Evolutionary conservation across 2,113 vertebrate species (phyloP).

Genomic region (Chaetorhynchus papuensis): DNA sequence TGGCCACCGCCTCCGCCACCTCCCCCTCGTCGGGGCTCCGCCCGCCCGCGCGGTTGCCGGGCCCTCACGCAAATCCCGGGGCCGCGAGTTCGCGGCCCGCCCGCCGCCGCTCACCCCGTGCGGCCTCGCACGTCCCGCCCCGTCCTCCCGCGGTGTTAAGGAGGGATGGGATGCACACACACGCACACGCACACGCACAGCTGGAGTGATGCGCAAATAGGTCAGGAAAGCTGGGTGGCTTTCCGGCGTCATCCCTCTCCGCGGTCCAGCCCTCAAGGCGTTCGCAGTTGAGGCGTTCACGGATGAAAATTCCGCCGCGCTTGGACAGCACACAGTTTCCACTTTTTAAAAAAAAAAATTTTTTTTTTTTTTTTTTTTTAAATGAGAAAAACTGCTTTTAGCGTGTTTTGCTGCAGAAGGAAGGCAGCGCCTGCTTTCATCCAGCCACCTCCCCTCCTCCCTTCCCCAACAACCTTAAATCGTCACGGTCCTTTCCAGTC

Average conservation of each 20-base stretch:
- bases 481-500: fast-evolving
- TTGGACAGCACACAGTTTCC: background rate
- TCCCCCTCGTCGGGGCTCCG: too few species aligned
- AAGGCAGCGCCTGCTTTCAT: background rate
- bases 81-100: background rate
- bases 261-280: too few species aligned
- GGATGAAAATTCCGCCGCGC: background rate
- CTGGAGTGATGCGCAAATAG: background rate
- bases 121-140: background rate
- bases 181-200: too few species aligned
- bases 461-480: background rate
- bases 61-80: background rate
- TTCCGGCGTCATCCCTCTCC: background rate
- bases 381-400: fast-evolving
- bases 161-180: background rate
- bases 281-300: background rate
- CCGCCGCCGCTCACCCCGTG: background rate
- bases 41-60: too few species aligned
- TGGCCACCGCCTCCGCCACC: too few species aligned
- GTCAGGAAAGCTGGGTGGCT: background rate
- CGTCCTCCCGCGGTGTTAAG: background rate
- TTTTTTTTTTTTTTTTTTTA: background rate
- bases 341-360: too few species aligned
- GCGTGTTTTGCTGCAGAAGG: background rate
- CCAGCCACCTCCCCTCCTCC: background rate